Base-by-base conservation (phyloP, 1,140 invertebrate genomes). In the Fopius arisanus region DNA sequence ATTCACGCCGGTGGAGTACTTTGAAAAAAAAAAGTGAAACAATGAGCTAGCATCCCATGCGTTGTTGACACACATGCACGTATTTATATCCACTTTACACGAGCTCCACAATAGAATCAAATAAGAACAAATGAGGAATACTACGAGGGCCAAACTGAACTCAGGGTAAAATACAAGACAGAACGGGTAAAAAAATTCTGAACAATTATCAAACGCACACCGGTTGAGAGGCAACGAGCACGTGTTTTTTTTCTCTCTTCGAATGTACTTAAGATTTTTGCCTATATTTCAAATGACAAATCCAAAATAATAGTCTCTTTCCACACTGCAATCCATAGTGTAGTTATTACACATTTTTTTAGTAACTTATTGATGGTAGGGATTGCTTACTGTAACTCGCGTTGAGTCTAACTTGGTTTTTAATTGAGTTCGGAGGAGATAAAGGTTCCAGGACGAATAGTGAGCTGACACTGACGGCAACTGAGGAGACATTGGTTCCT, bases 381-480 rank as follows among this genome's bases (percentile, higher is more conserved):
- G 9, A 3, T 48, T 19, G 43, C 43, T 48, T n/a, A 48, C 14
- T 2, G 16, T 19, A 5, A 19, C 16, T 48, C 3, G 9, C 16
- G 4, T 48, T 19, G 43, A 19, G 14, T 48, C 4, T 48, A 48
- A 19, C 7, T 48, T 14, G 1, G 16, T 16, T 48, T 48, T 48
- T n/a, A 48, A 48, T 48, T 14, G 16, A 1, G 14, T 19, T 14
- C 43, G 5, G 67, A 1, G 67, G 43, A 70, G 71, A 76, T 75
- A 70, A 54, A 65, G 77, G 76, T 70, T 75, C 77, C 76, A 54
- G 74, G 40, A 68, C 69, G 73, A 77, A 48, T 67, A 71, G 73
- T 77, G 68, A 70, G 72, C 75, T 77, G 76, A 78, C 74, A 72
- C 72, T 75, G 68, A 70, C 14, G 19, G 68, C 26, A 54, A 54